Percentiles rank a stretch among this genome's conserved stretches.
Conservation (phyloP, 1,140 invertebrate genomes). For the Acromyrmex charruanus region DNA sequence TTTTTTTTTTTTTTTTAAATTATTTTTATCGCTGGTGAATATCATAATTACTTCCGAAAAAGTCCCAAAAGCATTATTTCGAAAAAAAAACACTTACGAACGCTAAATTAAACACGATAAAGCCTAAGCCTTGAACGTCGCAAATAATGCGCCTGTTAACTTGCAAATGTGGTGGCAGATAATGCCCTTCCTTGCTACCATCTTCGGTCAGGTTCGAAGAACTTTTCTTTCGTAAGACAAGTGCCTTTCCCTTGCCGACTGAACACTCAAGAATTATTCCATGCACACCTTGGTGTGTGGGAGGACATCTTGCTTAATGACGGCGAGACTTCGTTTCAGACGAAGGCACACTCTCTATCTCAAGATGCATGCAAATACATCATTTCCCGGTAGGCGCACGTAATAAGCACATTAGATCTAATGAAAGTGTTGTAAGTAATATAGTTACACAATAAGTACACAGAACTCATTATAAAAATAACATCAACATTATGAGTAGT, state of each 20-base stretch:
- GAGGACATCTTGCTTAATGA: conserved; percentile 68
- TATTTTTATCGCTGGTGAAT: not conserved
- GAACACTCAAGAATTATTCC: conserved; percentile 60
- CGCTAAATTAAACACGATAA: conserved; percentile 13
- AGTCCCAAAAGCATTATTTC: not conserved
- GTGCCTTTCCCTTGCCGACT: conserved; percentile 69
- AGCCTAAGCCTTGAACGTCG: conserved; percentile 13
- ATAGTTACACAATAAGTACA: not conserved
- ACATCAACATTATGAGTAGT: not conserved
- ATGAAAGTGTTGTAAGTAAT: conserved; percentile 26
- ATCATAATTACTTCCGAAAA: not conserved
- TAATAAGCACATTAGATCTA: conserved; percentile 37
- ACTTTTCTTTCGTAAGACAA: conserved; percentile 74
- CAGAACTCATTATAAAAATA: conserved; percentile 7
- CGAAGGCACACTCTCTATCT: conserved; percentile 55
- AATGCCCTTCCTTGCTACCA: conserved; percentile 66
- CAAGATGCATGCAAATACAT: conserved; percentile 45
- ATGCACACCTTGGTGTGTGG: conserved; percentile 71
- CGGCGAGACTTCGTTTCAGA: conserved; percentile 50
- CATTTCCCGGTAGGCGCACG: conserved; percentile 38
- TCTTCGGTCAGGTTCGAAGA: conserved; percentile 72
- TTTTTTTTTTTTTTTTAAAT: not conserved
- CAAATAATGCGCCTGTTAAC: conserved; percentile 43
- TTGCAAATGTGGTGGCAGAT: conserved; percentile 44
- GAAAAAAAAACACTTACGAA: not conserved